Evolutionary conservation across 1,140 invertebrate species (phyloP), one percentile per base, ranked within the genome.

Genomic region (Zophobas morio): DNA sequence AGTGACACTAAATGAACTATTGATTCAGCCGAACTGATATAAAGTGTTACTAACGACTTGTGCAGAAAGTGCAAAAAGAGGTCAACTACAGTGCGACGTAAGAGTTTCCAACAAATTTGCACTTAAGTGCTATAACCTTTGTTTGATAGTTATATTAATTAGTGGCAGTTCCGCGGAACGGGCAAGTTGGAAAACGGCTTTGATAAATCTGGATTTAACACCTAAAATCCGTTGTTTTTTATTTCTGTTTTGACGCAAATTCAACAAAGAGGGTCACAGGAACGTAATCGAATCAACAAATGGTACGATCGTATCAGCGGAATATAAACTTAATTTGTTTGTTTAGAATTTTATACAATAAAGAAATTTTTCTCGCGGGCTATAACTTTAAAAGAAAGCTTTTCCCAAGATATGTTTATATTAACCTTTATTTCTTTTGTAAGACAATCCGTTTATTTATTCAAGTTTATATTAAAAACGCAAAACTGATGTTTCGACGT

Each of bases 271-370:
- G 56, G 56, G 56, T 35, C 6, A 36, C 20, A 54, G 53, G 34
- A 60, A 35, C 36, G 56, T 60, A 60, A 60, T 37, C 56, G 56
- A 60, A 66, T 66, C 60, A 42, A 66, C 60, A 66, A 66, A 66
- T 66, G 37, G 60, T 42, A n/a, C 60, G 35, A 42, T 66, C 35
- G 37, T 40, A 42, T 66, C 60, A 66, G 39, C 20, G 39, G 56
- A 60, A 60, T 60, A 60, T 60, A 60, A 66, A 66, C 39, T 66
- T 42, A 66, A 42, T 66, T 66, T 42, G 32, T 66, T 66, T 66
- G 35, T 66, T 66, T 66, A 42, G 39, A 42, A 42, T 66, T 66
- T 66, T 66, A 66, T 66, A 66, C 37, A 66, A 66, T 66, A 66
- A 66, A 42, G 35, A 42, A 40, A 20, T 66, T 66, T 63, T 66